Percentiles rank a stretch among this genome's conserved stretches.
phyloP scores from a whole-genome alignment of 2,888 invertebrate genomes.

The Leptopterna dolabrata region DNA sequence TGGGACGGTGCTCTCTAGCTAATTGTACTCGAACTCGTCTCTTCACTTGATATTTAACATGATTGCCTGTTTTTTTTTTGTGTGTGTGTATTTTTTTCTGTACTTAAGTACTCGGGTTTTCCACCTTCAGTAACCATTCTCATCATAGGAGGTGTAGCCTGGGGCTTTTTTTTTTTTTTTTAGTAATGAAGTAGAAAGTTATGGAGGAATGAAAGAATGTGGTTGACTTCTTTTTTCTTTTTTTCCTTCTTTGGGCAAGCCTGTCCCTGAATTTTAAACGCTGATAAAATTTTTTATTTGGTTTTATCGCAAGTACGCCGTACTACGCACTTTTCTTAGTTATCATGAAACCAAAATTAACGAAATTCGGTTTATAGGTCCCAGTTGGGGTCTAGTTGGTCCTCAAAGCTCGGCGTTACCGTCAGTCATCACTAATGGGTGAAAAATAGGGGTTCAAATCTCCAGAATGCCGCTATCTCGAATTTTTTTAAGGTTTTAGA shows the following conservation, averaged over 20 bases:
- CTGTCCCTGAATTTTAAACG: not conserved
- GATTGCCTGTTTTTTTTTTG: conserved; percentile 27
- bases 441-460: no score
- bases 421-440: no score
- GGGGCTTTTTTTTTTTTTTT: not conserved
- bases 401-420: no score
- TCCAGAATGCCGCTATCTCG: no score
- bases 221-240: not conserved
- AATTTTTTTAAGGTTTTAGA: no score
- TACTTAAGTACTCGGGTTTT: not conserved
- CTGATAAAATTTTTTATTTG: not conserved
- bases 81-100: no score
- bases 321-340: no score
- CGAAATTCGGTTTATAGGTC: no score
- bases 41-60: conserved; percentile 46
- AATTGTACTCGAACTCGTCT: conserved; percentile 25
- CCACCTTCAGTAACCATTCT: not conserved
- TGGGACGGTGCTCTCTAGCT: conserved; percentile 43
- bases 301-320: no score
- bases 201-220: not conserved
- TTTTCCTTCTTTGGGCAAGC: not conserved
- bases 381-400: no score
- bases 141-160: conserved; percentile 32
- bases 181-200: not conserved
- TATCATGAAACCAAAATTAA: no score